A percentile compares a stretch with the other conserved stretches of the same genome.
These are phyloP conservation scores for Piscicola geometra DNA, from an alignment of 2,888 invertebrate species.

Conservation along the genomic window DNA sequence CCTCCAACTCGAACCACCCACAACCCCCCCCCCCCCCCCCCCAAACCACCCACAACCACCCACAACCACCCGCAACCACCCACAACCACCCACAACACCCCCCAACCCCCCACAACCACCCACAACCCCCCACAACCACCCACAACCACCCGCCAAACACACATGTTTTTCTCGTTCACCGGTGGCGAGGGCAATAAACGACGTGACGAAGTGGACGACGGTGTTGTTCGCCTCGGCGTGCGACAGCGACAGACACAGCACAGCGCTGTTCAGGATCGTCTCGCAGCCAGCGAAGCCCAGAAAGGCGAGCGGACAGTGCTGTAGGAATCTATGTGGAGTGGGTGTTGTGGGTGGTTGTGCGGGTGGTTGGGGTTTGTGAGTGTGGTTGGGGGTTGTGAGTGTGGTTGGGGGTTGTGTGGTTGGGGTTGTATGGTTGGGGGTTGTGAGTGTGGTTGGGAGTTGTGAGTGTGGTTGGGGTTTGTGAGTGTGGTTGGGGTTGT, in stretches of 20 bases:
- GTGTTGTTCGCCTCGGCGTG: conserved; percentile 92
- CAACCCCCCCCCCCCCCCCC: too few relatives aligned
- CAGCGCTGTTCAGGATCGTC: conserved; percentile 75
- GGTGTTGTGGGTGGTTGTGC: background rate
- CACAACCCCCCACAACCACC: too few relatives aligned
- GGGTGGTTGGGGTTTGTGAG: too few relatives aligned
- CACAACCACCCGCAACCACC: too few relatives aligned
- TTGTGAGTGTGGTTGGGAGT: background rate
- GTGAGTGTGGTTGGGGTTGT: too few relatives aligned
- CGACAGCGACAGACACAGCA: conserved; percentile 76
- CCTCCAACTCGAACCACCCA: too few relatives aligned
- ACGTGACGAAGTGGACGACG: conserved; percentile 90
- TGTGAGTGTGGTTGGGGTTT: too few relatives aligned
- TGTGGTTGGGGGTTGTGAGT: too few relatives aligned
- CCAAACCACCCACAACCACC: too few relatives aligned
- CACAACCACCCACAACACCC: too few relatives aligned
- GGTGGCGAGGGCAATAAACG: conserved; percentile 62
- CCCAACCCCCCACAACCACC: too few relatives aligned
- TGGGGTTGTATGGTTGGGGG: background rate
- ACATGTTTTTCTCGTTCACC: conserved; percentile 5
- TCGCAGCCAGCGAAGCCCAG: conserved; percentile 70
- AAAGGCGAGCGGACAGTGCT: conserved; percentile 77
- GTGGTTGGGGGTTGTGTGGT: background rate
- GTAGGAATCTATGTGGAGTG: conserved; percentile 64
- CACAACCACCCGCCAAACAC: background rate